Evolutionary conservation across 2,113 vertebrate species (phyloP).

Genomic region (Mormyrus lacerda): DNA sequence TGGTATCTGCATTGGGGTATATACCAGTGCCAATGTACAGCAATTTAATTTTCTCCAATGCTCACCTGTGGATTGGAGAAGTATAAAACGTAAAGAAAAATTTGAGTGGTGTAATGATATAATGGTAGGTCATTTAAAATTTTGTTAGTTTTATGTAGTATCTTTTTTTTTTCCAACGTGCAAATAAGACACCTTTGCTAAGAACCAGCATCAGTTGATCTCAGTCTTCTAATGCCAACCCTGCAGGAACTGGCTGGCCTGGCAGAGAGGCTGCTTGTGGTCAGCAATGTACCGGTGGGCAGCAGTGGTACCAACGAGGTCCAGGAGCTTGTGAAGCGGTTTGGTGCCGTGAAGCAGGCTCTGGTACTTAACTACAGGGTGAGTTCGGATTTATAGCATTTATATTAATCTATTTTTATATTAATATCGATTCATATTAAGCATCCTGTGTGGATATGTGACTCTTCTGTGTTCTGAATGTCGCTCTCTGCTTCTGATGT

Average conservation of each 20-base stretch:
- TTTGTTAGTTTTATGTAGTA: not conserved
- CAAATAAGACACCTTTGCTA: not conserved
- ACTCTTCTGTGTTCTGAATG: not conserved
- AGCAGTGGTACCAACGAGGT: constrained; percentile 26
- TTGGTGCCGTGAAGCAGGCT: constrained; percentile 30
- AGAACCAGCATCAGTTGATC: not conserved
- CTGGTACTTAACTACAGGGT: constrained; percentile 38
- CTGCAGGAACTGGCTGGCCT: constrained; percentile 23
- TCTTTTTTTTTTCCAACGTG: not conserved
- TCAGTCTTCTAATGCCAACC: not conserved
- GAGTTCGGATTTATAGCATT: not conserved
- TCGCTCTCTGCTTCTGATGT: not conserved
- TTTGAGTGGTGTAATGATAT: not conserved
- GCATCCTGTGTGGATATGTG: not conserved
- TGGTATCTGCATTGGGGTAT: not conserved
- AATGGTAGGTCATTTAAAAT: not conserved
- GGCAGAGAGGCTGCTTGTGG: constrained; percentile 34
- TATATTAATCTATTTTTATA: too few relatives aligned
- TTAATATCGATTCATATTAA: too few relatives aligned
- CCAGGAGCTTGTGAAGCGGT: constrained; percentile 25
- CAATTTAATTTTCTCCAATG: not conserved
- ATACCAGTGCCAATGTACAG: too few relatives aligned
- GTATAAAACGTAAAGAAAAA: not conserved
- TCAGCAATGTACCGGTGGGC: constrained; percentile 30
- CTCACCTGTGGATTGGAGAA: not conserved